These are phyloP conservation scores for Amblyteles armatorius DNA, from an alignment of 2,888 invertebrate species.

Conservation along the genomic window DNA sequence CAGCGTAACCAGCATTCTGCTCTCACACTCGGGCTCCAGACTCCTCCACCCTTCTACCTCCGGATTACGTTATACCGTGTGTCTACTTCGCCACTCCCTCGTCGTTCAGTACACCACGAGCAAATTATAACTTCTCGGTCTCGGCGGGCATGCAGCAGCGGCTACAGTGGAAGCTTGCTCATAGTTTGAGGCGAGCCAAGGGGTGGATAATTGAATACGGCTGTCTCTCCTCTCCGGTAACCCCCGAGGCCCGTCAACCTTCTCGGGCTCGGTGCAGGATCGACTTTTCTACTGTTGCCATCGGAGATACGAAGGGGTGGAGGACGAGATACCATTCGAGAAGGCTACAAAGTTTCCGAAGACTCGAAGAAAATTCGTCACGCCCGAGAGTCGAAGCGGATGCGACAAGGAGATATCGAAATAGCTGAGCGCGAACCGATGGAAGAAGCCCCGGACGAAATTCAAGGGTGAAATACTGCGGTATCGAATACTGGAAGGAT, in stretches of 20 bases:
- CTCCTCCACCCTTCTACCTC: conserved; percentile 4
- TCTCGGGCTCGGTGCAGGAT: conserved; percentile 2
- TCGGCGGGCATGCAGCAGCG: conserved; percentile 24
- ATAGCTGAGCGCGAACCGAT: background rate
- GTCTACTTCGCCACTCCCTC: conserved; percentile 31
- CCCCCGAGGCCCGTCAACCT: conserved; percentile 21
- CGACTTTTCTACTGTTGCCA: conserved; percentile 39
- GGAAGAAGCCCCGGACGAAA: background rate
- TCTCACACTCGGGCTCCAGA: conserved; percentile 36
- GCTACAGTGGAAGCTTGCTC: conserved; percentile 3
- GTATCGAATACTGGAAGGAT: background rate
- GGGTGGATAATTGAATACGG: conserved; percentile 59
- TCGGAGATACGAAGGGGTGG: background rate
- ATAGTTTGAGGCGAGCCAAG: conserved; percentile 45
- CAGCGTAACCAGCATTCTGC: conserved; percentile 24
- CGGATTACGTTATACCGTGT: conserved; percentile 36
- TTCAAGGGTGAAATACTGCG: conserved; percentile 33
- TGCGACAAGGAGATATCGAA: conserved; percentile 1
- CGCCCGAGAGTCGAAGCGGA: background rate
- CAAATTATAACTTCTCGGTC: conserved; percentile 65
- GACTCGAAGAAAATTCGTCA: conserved; percentile 25
- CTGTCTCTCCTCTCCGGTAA: conserved; percentile 23
- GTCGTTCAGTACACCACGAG: conserved; percentile 36
- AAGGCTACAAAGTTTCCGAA: conserved; percentile 30
- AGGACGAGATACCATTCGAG: background rate